These are phyloP conservation scores for Magallana angulata DNA, from an alignment of 1,140 invertebrate genomes.

Conservation along the genomic window DNA sequence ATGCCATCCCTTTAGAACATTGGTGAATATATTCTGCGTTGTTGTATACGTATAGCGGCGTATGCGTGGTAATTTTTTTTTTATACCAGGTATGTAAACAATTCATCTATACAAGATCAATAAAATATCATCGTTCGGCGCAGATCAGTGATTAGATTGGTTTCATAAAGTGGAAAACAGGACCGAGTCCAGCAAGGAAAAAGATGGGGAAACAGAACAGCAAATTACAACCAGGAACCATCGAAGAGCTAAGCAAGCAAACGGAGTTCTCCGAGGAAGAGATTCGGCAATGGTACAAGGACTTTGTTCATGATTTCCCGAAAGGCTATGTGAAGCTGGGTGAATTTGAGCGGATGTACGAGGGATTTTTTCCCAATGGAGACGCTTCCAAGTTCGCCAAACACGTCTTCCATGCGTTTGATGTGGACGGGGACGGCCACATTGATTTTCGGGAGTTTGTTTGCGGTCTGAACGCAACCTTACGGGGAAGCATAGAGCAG, in stretches of 20 bases:
- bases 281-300: constrained; percentile 26
- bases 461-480: constrained; percentile 66
- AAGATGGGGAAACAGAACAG: constrained; percentile 15
- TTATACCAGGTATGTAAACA: too few relatives aligned
- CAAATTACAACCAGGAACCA: neutral
- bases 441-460: constrained; percentile 74
- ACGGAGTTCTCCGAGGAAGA: constrained; percentile 28
- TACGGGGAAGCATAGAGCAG: constrained; percentile 88
- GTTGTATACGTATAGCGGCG: too few relatives aligned
- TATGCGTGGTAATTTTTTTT: too few relatives aligned
- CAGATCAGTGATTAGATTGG: too few relatives aligned
- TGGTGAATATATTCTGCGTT: too few relatives aligned
- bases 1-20: too few relatives aligned
- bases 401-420: constrained; percentile 72
- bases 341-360: constrained; percentile 41
- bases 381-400: constrained; percentile 64
- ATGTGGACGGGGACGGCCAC: constrained; percentile 64
- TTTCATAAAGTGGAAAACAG: too few relatives aligned
- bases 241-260: constrained; percentile 5
- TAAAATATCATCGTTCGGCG: neutral
- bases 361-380: constrained; percentile 50
- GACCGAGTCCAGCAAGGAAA: too few relatives aligned
- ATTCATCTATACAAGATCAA: neutral
- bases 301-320: constrained; percentile 10
- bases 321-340: constrained; percentile 25